These are phyloP conservation scores for Amphipoea lucens DNA, from an alignment of 2,888 invertebrate genomes.

Conservation along the genomic window DNA sequence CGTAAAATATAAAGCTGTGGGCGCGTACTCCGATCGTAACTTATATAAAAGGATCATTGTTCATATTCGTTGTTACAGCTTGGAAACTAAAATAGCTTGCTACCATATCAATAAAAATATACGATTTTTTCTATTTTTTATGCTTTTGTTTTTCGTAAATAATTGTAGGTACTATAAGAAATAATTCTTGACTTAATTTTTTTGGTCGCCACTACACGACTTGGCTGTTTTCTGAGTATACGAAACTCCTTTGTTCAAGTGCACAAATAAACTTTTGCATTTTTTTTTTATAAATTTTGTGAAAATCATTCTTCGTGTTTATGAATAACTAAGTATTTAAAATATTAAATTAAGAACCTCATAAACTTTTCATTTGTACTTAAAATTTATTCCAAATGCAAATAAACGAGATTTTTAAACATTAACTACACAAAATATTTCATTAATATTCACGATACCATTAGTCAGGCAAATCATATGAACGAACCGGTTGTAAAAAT, in stretches of 20 bases:
- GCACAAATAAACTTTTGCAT: not conserved
- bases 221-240: not conserved
- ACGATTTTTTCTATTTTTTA: slow-evolving; percentile 16
- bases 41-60: slow-evolving; percentile 53
- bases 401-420: slow-evolving; percentile 11
- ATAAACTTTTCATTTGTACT: not conserved
- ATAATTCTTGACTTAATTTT: not conserved
- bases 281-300: not conserved
- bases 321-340: not conserved
- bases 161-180: too few species aligned
- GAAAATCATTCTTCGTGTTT: not conserved
- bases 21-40: slow-evolving; percentile 49
- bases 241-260: not conserved
- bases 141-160: slow-evolving; percentile 28
- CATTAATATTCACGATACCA: slow-evolving; percentile 38
- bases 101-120: slow-evolving; percentile 29
- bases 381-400: not conserved
- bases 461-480: not conserved
- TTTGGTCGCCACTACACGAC: not conserved
- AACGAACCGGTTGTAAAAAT: slow-evolving; percentile 5
- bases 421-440: slow-evolving; percentile 13
- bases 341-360: not conserved
- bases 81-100: slow-evolving; percentile 38
- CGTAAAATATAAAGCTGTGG: slow-evolving; percentile 49
- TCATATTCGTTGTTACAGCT: slow-evolving; percentile 38